phyloP scores from a whole-genome alignment of 2,797 vertebrate genomes.

The Rhadinocentrus ornatus region DNA sequence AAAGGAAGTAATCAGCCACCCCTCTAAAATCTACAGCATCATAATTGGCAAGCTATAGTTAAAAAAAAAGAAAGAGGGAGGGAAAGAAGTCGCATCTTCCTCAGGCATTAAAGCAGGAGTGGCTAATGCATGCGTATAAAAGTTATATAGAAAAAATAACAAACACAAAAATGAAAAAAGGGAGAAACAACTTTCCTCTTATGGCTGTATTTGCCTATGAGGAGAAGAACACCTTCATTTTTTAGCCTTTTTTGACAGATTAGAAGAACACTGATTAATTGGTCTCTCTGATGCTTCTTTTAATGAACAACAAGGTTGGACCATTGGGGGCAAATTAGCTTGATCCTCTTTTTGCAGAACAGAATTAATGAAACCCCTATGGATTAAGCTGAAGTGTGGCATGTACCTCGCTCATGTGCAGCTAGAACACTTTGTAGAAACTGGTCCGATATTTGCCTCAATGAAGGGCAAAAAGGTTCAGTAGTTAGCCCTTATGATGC shows the following conservation, averaged over 20 bases:
- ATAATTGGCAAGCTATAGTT: constrained; percentile 29
- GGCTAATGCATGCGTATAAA: constrained; percentile 24
- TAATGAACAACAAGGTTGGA: constrained; percentile 81
- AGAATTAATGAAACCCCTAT: constrained; percentile 78
- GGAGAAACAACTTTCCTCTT: constrained; percentile 42
- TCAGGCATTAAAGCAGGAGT: constrained; percentile 20
- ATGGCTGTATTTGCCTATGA: constrained; percentile 60
- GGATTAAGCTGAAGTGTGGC: constrained; percentile 68
- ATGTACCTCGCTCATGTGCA: constrained; percentile 50
- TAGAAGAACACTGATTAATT: constrained; percentile 82
- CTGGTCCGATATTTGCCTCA: constrained; percentile 60
- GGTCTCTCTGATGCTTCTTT: constrained; percentile 81
- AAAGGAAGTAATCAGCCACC: constrained; percentile 28
- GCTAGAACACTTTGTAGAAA: constrained; percentile 25
- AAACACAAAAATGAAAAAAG: neutral
- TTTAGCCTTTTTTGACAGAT: constrained; percentile 68
- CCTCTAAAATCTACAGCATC: constrained; percentile 30
- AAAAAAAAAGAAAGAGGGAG: neutral
- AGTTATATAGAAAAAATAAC: constrained; percentile 17
- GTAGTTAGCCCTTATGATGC: constrained; percentile 45
- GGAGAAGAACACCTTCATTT: constrained; percentile 49
- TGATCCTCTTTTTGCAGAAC: constrained; percentile 78
- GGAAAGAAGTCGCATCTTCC: constrained; percentile 1
- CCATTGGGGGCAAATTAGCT: constrained; percentile 79
- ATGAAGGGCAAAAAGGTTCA: constrained; percentile 40